Base-by-base conservation (phyloP, 2,113 vertebrate genomes). In the Acanthochromis polyacanthus region DNA sequence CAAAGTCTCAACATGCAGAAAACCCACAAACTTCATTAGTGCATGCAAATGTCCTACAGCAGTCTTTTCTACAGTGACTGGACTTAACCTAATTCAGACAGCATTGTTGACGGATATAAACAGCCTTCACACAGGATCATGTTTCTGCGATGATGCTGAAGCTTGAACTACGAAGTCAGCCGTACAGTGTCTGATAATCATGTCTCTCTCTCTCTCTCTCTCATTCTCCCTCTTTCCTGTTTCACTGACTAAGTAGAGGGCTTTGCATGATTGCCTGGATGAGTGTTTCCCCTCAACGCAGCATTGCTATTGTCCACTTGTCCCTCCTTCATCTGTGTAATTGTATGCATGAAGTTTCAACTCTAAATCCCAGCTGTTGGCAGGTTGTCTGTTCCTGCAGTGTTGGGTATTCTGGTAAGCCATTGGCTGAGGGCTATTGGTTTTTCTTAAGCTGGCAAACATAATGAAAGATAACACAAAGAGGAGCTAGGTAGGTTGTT, bases 251-350 rank as follows among this genome's bases (percentile, higher is more conserved):
- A 89, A 86, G 86, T 86, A 75, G 82, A 87, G 84, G 78, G 84
- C 85, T 88, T 91, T 88, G 77, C 73, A 75, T 83, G 82, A 88
- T 87, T 87, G 85, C 84, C 62, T 82, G 70, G 82, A 82, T 88
- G 85, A 93, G 88, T 89, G 90, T 89, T 89, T 82, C 84, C 73
- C 83, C 73, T 91, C 77, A 78, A 83, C 58, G 43, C 85, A 45
- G 85, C 78, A 76, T 80, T 69, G 82, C 88, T 88, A 85, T 88
- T 91, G 87, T 90, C 90, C 87, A 92, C 87, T 89, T 81, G 85
- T 84, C 80, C 85, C 86, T 85, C 82, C 87, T 85, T 87, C 86
- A 83, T 91, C 83, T 80, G 84, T 67, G 78, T 88, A 88, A 92
- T 88, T 88, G 83, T 84, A 91, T 90, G 89, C 85, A 87, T 85